Percentiles rank a stretch among this genome's conserved stretches.
Evolutionary conservation across 2,797 vertebrate genomes (phyloP).

Genomic region (Pipistrellus pipistrellus): DNA sequence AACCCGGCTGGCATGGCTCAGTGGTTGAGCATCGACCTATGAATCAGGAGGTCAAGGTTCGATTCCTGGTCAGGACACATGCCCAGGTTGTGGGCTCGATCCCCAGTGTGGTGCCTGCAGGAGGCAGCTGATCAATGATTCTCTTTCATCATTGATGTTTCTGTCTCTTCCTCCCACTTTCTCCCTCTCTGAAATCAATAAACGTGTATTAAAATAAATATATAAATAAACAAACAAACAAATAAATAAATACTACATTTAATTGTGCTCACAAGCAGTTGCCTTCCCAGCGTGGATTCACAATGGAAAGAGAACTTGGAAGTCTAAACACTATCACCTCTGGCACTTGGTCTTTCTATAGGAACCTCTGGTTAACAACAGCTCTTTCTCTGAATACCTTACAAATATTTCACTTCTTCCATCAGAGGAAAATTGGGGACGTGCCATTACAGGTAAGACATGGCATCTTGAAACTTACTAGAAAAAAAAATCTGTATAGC

Average conservation of each 20-base stretch:
- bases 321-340: not conserved
- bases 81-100: too few species aligned
- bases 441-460: not conserved
- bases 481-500: not conserved
- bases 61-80: too few species aligned
- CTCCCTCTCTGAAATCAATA: too few species aligned
- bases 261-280: not conserved
- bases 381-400: not conserved
- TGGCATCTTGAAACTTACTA: not conserved
- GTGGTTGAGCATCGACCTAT: too few species aligned
- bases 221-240: not conserved
- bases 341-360: not conserved
- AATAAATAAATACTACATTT: not conserved
- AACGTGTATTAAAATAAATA: too few species aligned
- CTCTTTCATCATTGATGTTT: too few species aligned
- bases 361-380: not conserved
- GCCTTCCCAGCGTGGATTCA: not conserved
- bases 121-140: too few species aligned
- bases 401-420: slow-evolving; percentile 1
- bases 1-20: too few species aligned
- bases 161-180: too few species aligned
- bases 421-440: not conserved
- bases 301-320: not conserved
- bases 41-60: too few species aligned
- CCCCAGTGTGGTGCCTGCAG: too few species aligned